A percentile compares a stretch with the other conserved stretches of the same genome.
Evolutionary conservation across 2,888 invertebrate species (phyloP).

Genomic region (Ormyrus thymus): DNA sequence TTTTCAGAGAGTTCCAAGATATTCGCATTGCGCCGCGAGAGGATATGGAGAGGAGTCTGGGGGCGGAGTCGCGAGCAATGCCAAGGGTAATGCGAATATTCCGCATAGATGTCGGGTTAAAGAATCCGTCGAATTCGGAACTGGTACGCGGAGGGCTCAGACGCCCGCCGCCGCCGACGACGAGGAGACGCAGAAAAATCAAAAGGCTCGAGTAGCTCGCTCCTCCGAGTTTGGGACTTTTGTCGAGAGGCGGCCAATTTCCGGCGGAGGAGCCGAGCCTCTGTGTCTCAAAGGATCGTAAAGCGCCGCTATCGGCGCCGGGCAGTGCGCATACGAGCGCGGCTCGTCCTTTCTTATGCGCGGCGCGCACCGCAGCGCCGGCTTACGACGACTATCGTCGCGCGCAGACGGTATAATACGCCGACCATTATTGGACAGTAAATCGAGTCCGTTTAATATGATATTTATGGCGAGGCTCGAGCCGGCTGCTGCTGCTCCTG

Average conservation of each 20-base stretch:
- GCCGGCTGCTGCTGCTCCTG: constrained; percentile 57
- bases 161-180: no score
- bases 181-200: not conserved
- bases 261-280: not conserved
- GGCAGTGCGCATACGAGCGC: not conserved
- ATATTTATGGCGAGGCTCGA: constrained; percentile 70
- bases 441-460: constrained; percentile 69
- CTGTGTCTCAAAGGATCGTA: not conserved
- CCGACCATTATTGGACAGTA: constrained; percentile 69
- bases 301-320: constrained; percentile 10
- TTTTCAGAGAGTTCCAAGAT: not conserved
- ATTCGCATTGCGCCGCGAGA: not conserved
- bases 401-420: constrained; percentile 64
- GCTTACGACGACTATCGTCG: constrained; percentile 59
- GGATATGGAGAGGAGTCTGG: not conserved
- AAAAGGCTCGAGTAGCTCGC: not conserved
- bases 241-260: constrained; percentile 12
- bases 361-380: not conserved
- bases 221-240: not conserved
- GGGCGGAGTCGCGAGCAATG: not conserved
- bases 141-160: constrained; percentile 27
- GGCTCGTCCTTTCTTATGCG: not conserved
- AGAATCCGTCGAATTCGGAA: constrained; percentile 17
- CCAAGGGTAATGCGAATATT: constrained; percentile 31
- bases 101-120: constrained; percentile 22